A percentile compares a stretch with the other conserved stretches of the same genome.
Conservation (phyloP, 2,113 vertebrate genomes). For the Colius striatus region DNA sequence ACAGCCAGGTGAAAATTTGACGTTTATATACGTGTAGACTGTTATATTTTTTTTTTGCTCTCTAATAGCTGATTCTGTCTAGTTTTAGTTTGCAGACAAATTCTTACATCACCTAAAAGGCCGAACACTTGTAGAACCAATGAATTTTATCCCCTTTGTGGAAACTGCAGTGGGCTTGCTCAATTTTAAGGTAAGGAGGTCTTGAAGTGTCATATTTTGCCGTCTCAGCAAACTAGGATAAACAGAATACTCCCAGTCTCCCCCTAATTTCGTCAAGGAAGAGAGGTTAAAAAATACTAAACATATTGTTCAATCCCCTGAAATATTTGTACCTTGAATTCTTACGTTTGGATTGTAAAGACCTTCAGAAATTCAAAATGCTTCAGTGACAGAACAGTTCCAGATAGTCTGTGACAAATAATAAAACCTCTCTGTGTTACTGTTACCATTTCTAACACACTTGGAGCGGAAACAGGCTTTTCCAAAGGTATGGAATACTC, state of each 20-base stretch:
- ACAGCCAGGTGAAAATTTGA: constrained; percentile 59
- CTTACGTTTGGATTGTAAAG: background rate
- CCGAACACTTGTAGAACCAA: constrained; percentile 87
- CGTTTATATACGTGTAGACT: background rate
- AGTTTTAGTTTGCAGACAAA: constrained; percentile 95
- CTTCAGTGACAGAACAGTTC: background rate
- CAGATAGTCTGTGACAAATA: background rate
- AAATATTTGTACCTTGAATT: background rate
- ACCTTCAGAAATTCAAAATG: background rate
- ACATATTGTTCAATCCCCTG: background rate
- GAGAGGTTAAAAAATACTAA: background rate
- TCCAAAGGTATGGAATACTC: background rate
- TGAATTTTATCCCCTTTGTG: constrained; percentile 98
- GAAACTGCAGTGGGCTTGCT: constrained; percentile 97
- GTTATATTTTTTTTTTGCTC: background rate
- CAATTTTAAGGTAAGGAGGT: constrained; percentile 95
- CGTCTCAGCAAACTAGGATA: background rate
- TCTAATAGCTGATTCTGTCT: constrained; percentile 45
- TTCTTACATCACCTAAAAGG: constrained; percentile 90
- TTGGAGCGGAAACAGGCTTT: background rate
- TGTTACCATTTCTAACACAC: background rate
- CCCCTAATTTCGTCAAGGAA: background rate
- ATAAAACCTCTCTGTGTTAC: background rate
- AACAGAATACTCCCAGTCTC: background rate
- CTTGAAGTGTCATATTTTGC: constrained; percentile 46